Percentiles rank a stretch among this genome's conserved stretches.
phyloP scores from a whole-genome alignment of 64 coral and sea anemone genomes.

The Dendronephthya gigantea region DNA sequence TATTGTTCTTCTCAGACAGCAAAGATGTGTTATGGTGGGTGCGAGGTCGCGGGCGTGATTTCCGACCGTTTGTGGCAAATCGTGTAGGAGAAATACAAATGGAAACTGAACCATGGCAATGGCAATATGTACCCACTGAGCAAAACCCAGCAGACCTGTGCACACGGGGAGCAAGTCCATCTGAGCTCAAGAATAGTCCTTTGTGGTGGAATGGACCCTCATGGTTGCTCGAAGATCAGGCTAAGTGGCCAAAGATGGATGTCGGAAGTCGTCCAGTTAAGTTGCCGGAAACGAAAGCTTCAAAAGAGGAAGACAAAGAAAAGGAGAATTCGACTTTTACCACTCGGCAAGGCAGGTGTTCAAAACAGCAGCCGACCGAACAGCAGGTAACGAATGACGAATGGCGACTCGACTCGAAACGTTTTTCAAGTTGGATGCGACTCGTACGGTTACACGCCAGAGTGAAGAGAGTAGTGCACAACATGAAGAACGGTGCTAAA shows the following conservation, averaged over 20 bases:
- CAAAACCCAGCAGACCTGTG: slow-evolving; percentile 38
- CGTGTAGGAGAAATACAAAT: slow-evolving; percentile 43
- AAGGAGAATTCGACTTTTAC: not conserved
- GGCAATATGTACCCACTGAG: slow-evolving; percentile 30
- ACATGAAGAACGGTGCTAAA: slow-evolving; percentile 53
- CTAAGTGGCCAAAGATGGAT: slow-evolving; percentile 31
- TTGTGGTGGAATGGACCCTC: slow-evolving; percentile 43
- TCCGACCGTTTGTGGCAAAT: slow-evolving; percentile 47
- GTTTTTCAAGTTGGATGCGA: slow-evolving; percentile 38
- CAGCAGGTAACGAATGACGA: not conserved
- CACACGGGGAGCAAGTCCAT: slow-evolving; percentile 24
- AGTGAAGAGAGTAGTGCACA: slow-evolving; percentile 28
- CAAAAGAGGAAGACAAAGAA: not conserved
- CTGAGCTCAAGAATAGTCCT: not conserved
- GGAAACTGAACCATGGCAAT: slow-evolving; percentile 36
- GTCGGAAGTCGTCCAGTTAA: not conserved
- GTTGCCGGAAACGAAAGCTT: slow-evolving; percentile 28
- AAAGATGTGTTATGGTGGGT: slow-evolving; percentile 52
- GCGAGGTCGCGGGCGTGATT: slow-evolving; percentile 24
- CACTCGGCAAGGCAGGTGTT: not conserved
- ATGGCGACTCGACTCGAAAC: slow-evolving; percentile 26
- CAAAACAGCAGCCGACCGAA: not conserved
- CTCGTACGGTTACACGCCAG: not conserved
- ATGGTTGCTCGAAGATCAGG: slow-evolving; percentile 24
- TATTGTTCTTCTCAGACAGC: slow-evolving; percentile 37